Evolutionary conservation across 2,888 invertebrate genomes (phyloP).

Genomic region (Polymixis lichenea): DNA sequence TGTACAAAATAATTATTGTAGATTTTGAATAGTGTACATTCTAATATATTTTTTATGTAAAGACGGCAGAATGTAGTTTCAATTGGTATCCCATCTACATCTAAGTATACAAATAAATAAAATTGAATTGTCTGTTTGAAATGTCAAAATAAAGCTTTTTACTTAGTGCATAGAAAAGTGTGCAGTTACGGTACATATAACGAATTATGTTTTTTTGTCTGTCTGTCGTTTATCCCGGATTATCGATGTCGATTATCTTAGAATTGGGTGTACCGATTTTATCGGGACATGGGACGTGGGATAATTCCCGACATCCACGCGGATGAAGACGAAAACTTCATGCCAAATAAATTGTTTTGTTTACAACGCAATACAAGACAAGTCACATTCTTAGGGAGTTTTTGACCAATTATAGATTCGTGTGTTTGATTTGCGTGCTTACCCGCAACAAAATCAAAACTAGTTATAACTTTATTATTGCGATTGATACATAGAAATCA

Average conservation of each 20-base stretch:
- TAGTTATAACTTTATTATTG: constrained; percentile 18
- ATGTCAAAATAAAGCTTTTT: no score
- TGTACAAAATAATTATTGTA: constrained; percentile 45
- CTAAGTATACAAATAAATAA: no score
- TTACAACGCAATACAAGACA: constrained; percentile 16
- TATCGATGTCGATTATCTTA: no score
- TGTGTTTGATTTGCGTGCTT: constrained; percentile 1
- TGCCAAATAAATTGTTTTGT: constrained; percentile 7
- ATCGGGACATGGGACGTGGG: no score
- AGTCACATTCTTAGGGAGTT: background rate
- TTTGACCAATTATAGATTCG: constrained; percentile 4
- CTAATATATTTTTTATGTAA: constrained; percentile 56
- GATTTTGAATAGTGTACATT: constrained; percentile 37
- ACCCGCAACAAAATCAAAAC: background rate
- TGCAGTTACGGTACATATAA: no score
- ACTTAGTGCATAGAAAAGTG: no score
- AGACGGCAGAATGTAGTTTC: constrained; percentile 23
- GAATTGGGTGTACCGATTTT: no score
- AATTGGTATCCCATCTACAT: background rate
- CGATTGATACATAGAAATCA: background rate
- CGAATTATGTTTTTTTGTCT: no score
- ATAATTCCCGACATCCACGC: no score
- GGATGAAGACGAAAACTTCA: background rate
- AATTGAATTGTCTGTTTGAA: no score
- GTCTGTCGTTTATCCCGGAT: no score